A percentile compares a stretch with the other conserved stretches of the same genome.
These are phyloP conservation scores for Elysia crispata DNA, from an alignment of 2,888 invertebrate genomes.

Conservation along the genomic window DNA sequence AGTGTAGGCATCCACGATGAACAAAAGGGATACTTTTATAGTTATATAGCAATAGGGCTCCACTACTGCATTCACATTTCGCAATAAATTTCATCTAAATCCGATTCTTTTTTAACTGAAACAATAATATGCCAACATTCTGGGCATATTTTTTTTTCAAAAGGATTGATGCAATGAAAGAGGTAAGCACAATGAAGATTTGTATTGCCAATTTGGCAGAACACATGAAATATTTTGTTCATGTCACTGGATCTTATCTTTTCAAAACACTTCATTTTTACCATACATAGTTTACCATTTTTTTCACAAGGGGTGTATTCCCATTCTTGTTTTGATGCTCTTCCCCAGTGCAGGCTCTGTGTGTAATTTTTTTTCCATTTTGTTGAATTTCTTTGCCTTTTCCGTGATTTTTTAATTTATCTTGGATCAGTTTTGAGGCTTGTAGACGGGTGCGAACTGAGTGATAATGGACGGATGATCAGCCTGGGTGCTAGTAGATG, in stretches of 20 bases:
- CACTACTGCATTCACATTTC: too few relatives aligned
- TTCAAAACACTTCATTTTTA: neutral
- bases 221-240: neutral
- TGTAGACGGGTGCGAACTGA: neutral
- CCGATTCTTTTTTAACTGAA: too few relatives aligned
- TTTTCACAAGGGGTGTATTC: neutral
- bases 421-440: neutral
- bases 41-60: too few relatives aligned
- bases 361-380: neutral
- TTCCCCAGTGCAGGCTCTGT: neutral
- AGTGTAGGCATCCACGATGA: too few relatives aligned
- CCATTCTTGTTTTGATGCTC: neutral
- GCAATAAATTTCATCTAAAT: too few relatives aligned
- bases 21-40: too few relatives aligned
- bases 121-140: too few relatives aligned
- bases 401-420: neutral
- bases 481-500: neutral
- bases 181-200: neutral
- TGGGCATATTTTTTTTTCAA: too few relatives aligned
- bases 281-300: neutral
- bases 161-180: neutral
- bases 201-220: neutral
- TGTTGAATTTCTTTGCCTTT: neutral
- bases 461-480: neutral
- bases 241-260: neutral